Percentiles rank a stretch among this genome's conserved stretches.
Conservation (phyloP, 2,113 vertebrate species). For the Cynocephalus volans region DNA sequence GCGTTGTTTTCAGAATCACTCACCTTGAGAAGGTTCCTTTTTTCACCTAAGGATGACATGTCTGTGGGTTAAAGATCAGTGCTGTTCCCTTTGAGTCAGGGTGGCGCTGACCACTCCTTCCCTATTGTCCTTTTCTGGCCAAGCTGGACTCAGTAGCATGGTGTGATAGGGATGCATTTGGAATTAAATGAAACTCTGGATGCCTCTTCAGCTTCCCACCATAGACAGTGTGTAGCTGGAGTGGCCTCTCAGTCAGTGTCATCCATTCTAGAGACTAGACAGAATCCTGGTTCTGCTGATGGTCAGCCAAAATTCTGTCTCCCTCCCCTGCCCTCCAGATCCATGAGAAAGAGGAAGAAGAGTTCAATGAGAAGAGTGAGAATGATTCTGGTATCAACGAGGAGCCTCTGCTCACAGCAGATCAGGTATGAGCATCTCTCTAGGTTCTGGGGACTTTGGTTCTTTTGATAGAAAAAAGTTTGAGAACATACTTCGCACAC, state of each 20-base stretch:
- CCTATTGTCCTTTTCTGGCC: not conserved
- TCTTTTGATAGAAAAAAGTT: not conserved
- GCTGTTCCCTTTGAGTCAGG: not conserved
- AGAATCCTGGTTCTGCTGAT: not conserved
- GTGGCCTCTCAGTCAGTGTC: not conserved
- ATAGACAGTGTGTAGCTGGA: not conserved
- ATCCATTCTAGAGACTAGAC: not conserved
- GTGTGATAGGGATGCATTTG: not conserved
- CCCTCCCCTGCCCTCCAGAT: slow-evolving; percentile 87
- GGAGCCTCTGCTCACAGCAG: slow-evolving; percentile 95
- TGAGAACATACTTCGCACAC: not conserved
- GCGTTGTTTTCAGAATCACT: not conserved
- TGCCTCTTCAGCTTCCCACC: not conserved
- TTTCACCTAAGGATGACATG: not conserved
- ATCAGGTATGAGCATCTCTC: slow-evolving; percentile 89
- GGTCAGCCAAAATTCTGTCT: slow-evolving; percentile 3
- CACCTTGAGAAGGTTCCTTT: not conserved
- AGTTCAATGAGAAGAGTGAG: slow-evolving; percentile 96
- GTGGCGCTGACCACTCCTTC: not conserved
- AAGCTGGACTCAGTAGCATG: not conserved
- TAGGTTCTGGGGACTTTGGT: not conserved
- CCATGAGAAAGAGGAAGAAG: slow-evolving; percentile 96
- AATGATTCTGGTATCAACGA: slow-evolving; percentile 94
- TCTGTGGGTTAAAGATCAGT: not conserved
- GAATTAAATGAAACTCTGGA: not conserved